Evolutionary conservation across 2,113 vertebrate genomes (phyloP).

Genomic region (Brachyhypopomus occidentalis): DNA sequence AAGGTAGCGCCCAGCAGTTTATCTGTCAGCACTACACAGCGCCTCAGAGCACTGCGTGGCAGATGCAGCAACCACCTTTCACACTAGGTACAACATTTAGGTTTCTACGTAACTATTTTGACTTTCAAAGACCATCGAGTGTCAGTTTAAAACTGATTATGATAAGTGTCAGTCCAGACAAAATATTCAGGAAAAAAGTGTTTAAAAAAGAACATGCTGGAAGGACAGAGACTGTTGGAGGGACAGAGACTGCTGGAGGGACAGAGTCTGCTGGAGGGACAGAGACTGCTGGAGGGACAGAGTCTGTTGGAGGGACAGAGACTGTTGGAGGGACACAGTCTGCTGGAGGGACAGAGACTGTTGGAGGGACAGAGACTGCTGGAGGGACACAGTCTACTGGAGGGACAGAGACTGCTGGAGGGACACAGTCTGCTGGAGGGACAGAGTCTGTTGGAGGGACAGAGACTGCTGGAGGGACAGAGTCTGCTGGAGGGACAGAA

Average conservation of each 20-base stretch:
- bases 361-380: not conserved
- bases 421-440: not conserved
- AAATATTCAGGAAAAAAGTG: conserved; percentile 37
- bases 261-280: not conserved
- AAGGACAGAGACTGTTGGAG: no score
- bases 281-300: not conserved
- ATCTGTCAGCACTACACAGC: not conserved
- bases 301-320: not conserved
- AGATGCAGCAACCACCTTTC: no score
- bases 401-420: not conserved
- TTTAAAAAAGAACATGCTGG: not conserved
- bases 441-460: not conserved
- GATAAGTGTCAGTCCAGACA: conserved; percentile 16
- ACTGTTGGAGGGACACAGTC: no score
- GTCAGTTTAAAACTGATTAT: conserved; percentile 1
- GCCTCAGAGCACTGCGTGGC: not conserved
- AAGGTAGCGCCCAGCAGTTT: no score
- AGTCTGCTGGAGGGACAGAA: not conserved
- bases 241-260: not conserved
- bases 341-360: not conserved
- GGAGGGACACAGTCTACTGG: not conserved
- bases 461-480: not conserved
- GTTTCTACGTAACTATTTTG: no score
- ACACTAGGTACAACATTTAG: no score
- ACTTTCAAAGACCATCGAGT: conserved; percentile 3